Base-by-base conservation (phyloP, 2,113 vertebrate genomes). In the Gnathonemus echidnorhynchus region DNA sequence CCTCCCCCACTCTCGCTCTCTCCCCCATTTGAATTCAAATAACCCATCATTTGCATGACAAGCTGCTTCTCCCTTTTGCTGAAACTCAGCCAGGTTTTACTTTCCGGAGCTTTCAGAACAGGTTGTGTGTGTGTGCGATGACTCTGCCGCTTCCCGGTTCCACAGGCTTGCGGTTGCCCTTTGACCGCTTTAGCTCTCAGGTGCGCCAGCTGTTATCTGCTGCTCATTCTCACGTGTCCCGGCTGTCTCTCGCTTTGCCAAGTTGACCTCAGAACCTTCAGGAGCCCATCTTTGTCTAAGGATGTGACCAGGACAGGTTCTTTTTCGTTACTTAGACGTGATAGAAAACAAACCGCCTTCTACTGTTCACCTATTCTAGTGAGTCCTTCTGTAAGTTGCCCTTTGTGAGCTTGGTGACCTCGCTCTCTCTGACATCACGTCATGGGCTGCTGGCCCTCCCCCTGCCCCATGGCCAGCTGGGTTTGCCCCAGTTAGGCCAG, bases 301-400 rank as follows among this genome's bases (percentile, higher is more conserved):
- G 15, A 48, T 45, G 86, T 15, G n/a, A 11, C 42, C 52, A 77
- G 62, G 89, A 86, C 86, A 66, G 86, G 66, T 58, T 66, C 27
- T 27, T 42, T 49, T 87, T 49, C 48, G 17, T 91, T 91, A 90
- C 74, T 77, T 39, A 48, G 87, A 56, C 62, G 3, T 90, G 62
- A 90, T 83, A 56, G 39, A 45, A 62, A 46, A 31, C n/a, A 90
- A n/a, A 24, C 5, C 13, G 3, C 19, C 45, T 86, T 9, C 17
- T 10, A 9, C 9, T 15, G 15, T 49, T 19, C 7, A 19, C 27
- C 19, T 56, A 46, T 11, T 19, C 31, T 48, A 15, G 24, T 48
- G 48, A 48, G 48, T 1, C 48, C 48, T 52, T 48, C 39, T 85
- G 62, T 27, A 31, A 27, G n/a, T 27, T 66, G n/a, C n/a, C n/a